These are phyloP conservation scores for Puffinus mauretanicus DNA, from an alignment of 2,113 vertebrate genomes.

Conservation along the genomic window DNA sequence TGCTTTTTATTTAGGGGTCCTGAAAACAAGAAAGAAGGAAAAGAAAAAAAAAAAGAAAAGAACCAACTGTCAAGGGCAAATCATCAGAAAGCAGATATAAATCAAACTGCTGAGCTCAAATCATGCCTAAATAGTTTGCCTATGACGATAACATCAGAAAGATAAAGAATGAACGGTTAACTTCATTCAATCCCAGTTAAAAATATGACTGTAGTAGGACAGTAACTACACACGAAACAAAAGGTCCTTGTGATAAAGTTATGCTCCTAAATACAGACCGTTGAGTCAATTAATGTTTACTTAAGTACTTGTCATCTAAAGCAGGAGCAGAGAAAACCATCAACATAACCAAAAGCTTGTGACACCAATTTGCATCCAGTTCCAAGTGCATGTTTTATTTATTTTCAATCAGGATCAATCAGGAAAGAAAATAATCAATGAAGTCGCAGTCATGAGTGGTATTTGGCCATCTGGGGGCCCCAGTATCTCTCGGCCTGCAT, in stretches of 20 bases:
- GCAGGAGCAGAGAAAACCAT: constrained; percentile 81
- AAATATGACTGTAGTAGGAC: constrained; percentile 11
- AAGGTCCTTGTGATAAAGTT: constrained; percentile 24
- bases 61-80: neutral
- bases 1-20: neutral
- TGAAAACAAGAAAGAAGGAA: neutral
- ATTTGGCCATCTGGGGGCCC: constrained; percentile 90
- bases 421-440: constrained; percentile 87
- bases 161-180: constrained; percentile 34
- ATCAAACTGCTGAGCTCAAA: constrained; percentile 26
- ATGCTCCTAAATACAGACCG: neutral
- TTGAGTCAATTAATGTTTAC: constrained; percentile 62
- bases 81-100: constrained; percentile 32
- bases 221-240: neutral
- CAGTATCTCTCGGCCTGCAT: constrained; percentile 75
- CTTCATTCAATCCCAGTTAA: constrained; percentile 17
- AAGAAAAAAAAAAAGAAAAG: neutral
- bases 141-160: constrained; percentile 33
- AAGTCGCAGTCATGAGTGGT: constrained; percentile 81
- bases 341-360: constrained; percentile 76
- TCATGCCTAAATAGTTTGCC: constrained; percentile 34
- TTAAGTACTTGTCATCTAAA: constrained; percentile 68
- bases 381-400: constrained; percentile 85
- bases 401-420: constrained; percentile 90
- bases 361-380: constrained; percentile 82